Base-by-base conservation (phyloP, 2,888 invertebrate species). In the Drosophila bunnanda region DNA sequence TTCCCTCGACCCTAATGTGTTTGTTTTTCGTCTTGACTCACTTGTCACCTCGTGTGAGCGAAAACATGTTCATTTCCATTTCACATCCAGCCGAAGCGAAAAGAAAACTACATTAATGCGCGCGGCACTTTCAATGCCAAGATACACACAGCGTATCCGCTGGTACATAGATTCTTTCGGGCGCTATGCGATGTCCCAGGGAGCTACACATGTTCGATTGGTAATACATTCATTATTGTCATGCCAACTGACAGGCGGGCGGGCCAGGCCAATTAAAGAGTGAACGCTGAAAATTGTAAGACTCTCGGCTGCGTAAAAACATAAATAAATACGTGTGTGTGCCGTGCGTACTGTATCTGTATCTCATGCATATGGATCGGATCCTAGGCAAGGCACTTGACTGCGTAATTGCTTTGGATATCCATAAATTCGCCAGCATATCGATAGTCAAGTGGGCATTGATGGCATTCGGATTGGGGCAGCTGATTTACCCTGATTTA, bases 181-280 rank as follows among this genome's bases (percentile, higher is more conserved):
- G 30, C 43, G 17, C 17, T 30, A 44, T 57, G 41, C 25, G 43
- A 52, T 52, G 50, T 52, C 36, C 50, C 50, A 70, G 52, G 39
- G 32, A 62, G 55, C 64, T 74, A 75, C 80, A 80, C 70, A 80
- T 81, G 78, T 78, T 76, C 75, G 78, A 85, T 86, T 84, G 87
- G 80, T 79, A 82, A 77, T 78, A 82, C 87, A 85, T 87, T 85
- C 79, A 82, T 76, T 79, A 79, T 85, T 75, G 85, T 44, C 85
- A 87, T 85, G 85, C 87, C 87, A 85, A 87, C 82, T 87, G 87
- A 87, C 85, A 84, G 87, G 72, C 85, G 79, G 87, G 74, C 84
- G 80, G 44, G 25, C 44, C 22, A 25, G 44, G 82, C 85, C 85
- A 85, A 85, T 85, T 85, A 82, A 85, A 85, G 71, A 70, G 77